Percentiles rank a stretch among this genome's conserved stretches.
phyloP scores from a whole-genome alignment of 2,888 invertebrate species.

The Gnatocerus cornutus region DNA sequence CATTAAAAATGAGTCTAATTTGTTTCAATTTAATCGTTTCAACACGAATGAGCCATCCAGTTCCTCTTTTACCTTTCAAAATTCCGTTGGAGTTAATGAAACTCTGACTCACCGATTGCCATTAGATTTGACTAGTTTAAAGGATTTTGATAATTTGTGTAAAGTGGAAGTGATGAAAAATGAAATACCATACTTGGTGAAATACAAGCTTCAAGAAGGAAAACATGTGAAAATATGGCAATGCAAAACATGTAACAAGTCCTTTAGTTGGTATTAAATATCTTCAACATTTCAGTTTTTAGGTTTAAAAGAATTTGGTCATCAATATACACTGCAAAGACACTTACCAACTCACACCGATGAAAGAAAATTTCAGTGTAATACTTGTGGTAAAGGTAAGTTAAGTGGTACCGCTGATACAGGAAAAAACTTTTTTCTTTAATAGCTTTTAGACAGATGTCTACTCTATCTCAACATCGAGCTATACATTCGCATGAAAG shows the following conservation, averaged over 20 bases:
- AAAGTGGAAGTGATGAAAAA: constrained; percentile 49
- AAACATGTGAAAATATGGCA: constrained; percentile 82
- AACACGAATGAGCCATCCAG: constrained; percentile 4
- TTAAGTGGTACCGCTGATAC: constrained; percentile 8
- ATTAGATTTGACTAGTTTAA: constrained; percentile 41
- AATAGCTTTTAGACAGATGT: constrained; percentile 80
- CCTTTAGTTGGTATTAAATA: not conserved
- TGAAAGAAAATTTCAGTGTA: constrained; percentile 84
- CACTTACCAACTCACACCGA: constrained; percentile 86
- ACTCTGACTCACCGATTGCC: constrained; percentile 29
- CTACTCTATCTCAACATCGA: constrained; percentile 83
- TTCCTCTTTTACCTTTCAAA: constrained; percentile 15
- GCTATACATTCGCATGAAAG: constrained; percentile 86
- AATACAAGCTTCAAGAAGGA: constrained; percentile 79
- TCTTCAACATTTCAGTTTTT: constrained; percentile 8
- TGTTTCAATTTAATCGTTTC: constrained; percentile 19
- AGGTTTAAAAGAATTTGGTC: constrained; percentile 84
- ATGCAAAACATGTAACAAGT: constrained; percentile 80
- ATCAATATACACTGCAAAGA: constrained; percentile 84
- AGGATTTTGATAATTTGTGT: constrained; percentile 44
- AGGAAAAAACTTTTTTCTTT: constrained; percentile 12
- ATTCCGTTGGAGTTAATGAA: constrained; percentile 3
- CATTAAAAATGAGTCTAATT: constrained; percentile 13
- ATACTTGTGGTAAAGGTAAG: constrained; percentile 79
- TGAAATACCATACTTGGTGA: constrained; percentile 76